Base-by-base conservation (phyloP, 30 jellyfish, hydroid and myxozoan species). In the Mastigias papua region DNA sequence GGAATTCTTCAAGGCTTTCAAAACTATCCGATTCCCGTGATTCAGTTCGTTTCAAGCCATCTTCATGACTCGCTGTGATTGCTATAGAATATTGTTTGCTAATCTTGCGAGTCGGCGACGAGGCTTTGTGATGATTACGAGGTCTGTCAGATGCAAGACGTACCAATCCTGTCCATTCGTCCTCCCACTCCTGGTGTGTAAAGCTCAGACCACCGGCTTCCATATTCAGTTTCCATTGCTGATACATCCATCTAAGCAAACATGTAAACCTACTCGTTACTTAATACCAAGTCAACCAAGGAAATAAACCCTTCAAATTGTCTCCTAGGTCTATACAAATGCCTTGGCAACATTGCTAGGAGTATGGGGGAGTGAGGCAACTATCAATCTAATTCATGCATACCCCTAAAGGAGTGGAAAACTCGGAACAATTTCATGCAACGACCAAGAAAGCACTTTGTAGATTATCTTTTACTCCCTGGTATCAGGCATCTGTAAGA, bases 1-100 rank as follows among this genome's bases (percentile, higher is more conserved):
- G 98, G 73, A 93, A 81, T 62, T 93, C 91, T 54, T 93, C 98
- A 65, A 93, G 73, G 57, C 98, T 93, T 71, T 93, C 98, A 42
- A 93, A 84, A 58, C 96, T 86, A 27, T 83, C 92, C 5, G 86
- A 46, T 9, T 76, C 86, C 20, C 48, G 82, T 0, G 78, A 62
- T n/a, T 80, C 82, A 17, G 93, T 50, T 65, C 86, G 73, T 31
- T 69, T 49, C 26, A 33, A 54, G 6, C 42, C 26, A 46, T 71
- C 62, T 15, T 51, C 81, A 46, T 28, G 63, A 21, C 21, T 26
- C 8, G 91, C 28, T 11, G 72, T 48, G 4, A 78, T 37, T 4
- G 93, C 93, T 19, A 76, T 35, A 22, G 98, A 88, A 46, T 88
- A 78, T 80, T 88, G 96, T 46, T 84, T 66, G 81, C 97, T 93